Conservation (phyloP, 2,113 vertebrate genomes). For the Lepus europaeus region DNA sequence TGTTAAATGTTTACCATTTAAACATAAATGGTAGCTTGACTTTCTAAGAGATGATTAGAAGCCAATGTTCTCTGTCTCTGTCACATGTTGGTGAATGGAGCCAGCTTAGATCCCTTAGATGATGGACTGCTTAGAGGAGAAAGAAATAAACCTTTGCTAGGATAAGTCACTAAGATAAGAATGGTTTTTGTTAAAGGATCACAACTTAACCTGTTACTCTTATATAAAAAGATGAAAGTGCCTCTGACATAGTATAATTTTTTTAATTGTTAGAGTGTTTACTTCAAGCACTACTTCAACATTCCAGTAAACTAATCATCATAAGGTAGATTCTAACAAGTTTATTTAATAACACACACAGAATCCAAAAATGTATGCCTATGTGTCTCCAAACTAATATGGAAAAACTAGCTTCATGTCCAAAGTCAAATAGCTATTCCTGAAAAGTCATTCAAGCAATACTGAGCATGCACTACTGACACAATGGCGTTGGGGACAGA, state of each 20-base stretch:
- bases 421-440: neutral
- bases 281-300: neutral
- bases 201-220: neutral
- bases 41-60: neutral
- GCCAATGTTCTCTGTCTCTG: neutral
- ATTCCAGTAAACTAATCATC: neutral
- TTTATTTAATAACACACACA: neutral
- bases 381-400: neutral
- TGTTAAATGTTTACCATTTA: neutral
- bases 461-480: neutral
- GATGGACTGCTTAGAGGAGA: neutral
- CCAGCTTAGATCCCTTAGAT: neutral
- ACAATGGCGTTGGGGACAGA: accelerated
- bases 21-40: neutral
- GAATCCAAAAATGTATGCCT: neutral
- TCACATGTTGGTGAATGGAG: neutral
- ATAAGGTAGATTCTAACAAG: neutral
- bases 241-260: neutral
- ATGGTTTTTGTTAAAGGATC: neutral
- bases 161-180: neutral
- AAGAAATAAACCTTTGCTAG: neutral
- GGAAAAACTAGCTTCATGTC: neutral
- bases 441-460: neutral
- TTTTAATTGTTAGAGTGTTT: neutral
- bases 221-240: neutral